Evolutionary conservation across 2,113 vertebrate genomes (phyloP), one percentile per base, ranked within the genome.

Genomic region (Atrichornis clamosus): DNA sequence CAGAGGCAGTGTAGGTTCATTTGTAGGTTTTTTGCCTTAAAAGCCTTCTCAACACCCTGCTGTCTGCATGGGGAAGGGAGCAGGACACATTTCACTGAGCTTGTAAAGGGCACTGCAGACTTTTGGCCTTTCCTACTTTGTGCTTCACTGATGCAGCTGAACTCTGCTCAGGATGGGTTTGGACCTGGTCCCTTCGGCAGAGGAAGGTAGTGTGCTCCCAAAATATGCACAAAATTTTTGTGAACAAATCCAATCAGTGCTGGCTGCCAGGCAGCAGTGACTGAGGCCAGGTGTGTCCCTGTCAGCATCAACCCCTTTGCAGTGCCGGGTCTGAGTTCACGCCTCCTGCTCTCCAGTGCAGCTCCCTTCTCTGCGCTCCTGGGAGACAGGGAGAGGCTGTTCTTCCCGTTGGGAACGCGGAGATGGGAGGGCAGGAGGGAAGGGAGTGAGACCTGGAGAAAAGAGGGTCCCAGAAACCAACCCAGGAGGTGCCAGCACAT

Each of bases 281-380:
- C 63, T 90, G 86, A 92, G 90, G 73, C 88, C 90, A 95, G 93
- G 60, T 83, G 88, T 78, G 90, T 2, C 52, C 89, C 89, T 93
- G 91, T 86, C 83, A n/a, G 63, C 83, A 93, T 89, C 91, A 78
- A 89, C 90, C 91, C 81, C 11, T 89, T 49, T 84, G 89, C 80
- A 89, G 84, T 35, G 60, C 55, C 1, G 0, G 63, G 47, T 70
- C 73, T 39, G 93, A 67, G 76, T 55, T 90, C 80, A 69, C 79
- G 62, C 83, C 67, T 86, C 3, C 9, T 3, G 14, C 46, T 50
- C 74, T 42, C 46, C 1, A 0, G 26, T 46, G 46, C 64, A 87
- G 78, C 78, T 94, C 63, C 58, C 44, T 76, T 55, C 80, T 50
- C 67, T 26, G 47, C 1, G 2, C 58, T 77, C 50, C 60, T 42